Conservation (phyloP, 1,140 invertebrate species). For the Formica exsecta region DNA sequence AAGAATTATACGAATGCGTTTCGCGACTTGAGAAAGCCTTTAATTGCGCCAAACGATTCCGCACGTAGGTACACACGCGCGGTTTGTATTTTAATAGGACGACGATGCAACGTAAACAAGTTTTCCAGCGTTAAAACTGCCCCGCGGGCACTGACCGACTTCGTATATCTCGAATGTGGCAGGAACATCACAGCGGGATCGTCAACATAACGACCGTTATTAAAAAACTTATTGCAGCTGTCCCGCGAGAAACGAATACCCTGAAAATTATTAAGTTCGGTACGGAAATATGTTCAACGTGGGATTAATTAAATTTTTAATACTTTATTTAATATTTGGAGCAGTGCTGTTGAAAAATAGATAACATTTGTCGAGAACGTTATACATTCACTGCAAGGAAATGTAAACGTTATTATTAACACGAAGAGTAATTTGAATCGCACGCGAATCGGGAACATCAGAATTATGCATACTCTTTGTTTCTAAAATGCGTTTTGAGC, state of each 20-base stretch:
- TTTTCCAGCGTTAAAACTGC: constrained; percentile 52
- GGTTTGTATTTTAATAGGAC: constrained; percentile 43
- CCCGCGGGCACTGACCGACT: constrained; percentile 48
- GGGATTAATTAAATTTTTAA: constrained; percentile 34
- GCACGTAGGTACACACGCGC: neutral
- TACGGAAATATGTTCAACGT: neutral
- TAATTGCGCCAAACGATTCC: constrained; percentile 40
- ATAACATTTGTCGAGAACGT: neutral
- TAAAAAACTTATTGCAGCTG: constrained; percentile 68
- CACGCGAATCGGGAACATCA: neutral
- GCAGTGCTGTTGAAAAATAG: neutral
- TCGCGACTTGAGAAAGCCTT: constrained; percentile 18
- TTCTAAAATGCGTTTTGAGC: neutral
- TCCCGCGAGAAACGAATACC: constrained; percentile 21
- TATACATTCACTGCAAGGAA: neutral
- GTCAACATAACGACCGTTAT: constrained; percentile 73
- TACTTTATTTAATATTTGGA: neutral
- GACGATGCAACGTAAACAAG: constrained; percentile 43
- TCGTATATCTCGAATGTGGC: constrained; percentile 15
- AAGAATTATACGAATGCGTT: neutral
- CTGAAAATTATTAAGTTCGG: constrained; percentile 39
- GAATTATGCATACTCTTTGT: constrained; percentile 28
- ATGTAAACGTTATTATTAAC: constrained; percentile 15
- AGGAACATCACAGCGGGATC: constrained; percentile 56
- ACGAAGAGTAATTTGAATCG: constrained; percentile 11